Base-by-base conservation (phyloP, 2,888 invertebrate species). In the Cantharis flavilabris region DNA sequence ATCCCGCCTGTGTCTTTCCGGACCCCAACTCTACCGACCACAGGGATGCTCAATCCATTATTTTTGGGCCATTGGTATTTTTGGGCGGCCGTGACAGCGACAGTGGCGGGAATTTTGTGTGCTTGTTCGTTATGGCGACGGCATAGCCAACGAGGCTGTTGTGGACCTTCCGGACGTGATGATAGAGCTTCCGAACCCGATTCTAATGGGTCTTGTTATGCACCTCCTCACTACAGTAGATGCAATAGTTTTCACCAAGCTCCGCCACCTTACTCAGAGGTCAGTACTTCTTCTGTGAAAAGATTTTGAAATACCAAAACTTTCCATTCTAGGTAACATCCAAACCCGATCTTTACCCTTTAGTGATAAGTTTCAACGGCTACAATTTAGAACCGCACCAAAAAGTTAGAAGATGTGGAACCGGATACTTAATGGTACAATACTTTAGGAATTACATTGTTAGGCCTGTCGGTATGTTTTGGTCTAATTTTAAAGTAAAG, bases 191-290 rank as follows among this genome's bases (percentile, higher is more conserved):
- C 95, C 0, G 95, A 95, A 83, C 93, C 93, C 26, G 94, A 95
- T 86, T 95, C 88, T 10, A 93, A 95, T 3, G 94, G 94, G 62
- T 95, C 95, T 0, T 94, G 94, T 84, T 96, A 94, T 88, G 94
- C 94, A 0, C 96, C 96, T 9, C 96, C 96, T 0, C 94, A 95
- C 83, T 96, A 96, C 87, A 95, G 95, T 86, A 92, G 95, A 85
- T 96, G 96, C 85, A 94, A 94, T 77, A 95, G 95, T 76, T 94
- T 96, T 86, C 94, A 95, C 84, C 95, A 94, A 86, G 93, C 94
- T 2, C 96, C 96, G 18, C 95, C 95, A 28, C 96, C 96, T 0
- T 96, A 96, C 88, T 94, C 94, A 79, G 96, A 96, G 92, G 96
- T 95, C 88, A 84, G 9, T 16, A 9, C 9, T 76, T 13, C 13